Evolutionary conservation across 1,140 invertebrate genomes (phyloP), one percentile per base, ranked within the genome.

Genomic region (Brachionus paranguensis): DNA sequence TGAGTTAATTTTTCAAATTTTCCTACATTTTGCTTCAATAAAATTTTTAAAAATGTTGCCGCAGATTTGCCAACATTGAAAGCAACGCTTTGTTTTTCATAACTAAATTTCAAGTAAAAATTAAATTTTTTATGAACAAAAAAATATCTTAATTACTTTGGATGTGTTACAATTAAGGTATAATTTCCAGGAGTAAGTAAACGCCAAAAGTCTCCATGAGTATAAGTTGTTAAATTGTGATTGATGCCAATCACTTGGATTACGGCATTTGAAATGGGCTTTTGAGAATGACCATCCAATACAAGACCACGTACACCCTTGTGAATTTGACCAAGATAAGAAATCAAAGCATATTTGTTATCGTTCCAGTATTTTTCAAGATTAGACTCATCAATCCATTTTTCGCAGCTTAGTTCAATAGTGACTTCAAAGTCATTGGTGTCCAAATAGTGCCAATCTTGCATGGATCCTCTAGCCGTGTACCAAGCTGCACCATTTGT

Each of bases 371-470:
- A 98, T 85, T 93, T 93, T 10, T 93, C 92, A 27, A 99, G 89
- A 87, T 84, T n/a, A 37, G 14, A 20, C 17, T 43, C 47, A 2
- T 92, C 92, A 0, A 97, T 96, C 89, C 94, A 98, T 90, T 99
- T 99, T 90, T 95, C 96, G 90, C 97, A 99, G 0, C 95, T 96
- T 68, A 99, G 92, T 89, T 99, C 97, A 53, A 99, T 89, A 0
- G 97, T 99, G 17, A 99, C 93, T 91, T 99, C 97, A 94, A 99
- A 97, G 88, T 95, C 97, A 60, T 96, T 96, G 86, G 95, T 96
- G 93, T 94, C 95, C 8, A 98, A 92, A 88, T 99, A 99, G 89
- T 98, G 98, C 90, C 95, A 99, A 88, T 99, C 97, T 91, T 99
- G 96, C 96, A 99, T 99, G 55, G 96, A 95, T 79, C 89, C 88